phyloP scores from a whole-genome alignment of 2,888 invertebrate genomes.

The Rhopalosiphum nymphaeae region DNA sequence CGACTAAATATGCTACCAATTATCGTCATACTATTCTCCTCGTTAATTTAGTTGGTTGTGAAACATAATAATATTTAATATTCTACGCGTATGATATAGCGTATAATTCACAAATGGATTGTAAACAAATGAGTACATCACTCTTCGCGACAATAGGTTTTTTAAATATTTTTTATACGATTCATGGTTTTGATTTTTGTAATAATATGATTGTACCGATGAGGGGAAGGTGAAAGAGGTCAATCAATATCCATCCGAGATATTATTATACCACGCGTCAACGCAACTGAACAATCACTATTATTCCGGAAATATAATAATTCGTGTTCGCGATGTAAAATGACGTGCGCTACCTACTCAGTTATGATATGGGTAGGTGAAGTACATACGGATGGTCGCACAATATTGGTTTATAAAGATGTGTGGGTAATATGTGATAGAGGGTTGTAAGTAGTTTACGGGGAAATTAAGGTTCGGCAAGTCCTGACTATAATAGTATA shows the following conservation, averaged over 20 bases:
- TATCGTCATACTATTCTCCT: not conserved
- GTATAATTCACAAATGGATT: not conserved
- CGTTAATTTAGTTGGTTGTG: not conserved
- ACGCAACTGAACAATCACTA: not conserved
- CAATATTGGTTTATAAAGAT: not conserved
- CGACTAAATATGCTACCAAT: not conserved
- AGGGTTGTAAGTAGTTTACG: not conserved
- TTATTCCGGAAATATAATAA: slow-evolving; percentile 18
- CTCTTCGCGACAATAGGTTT: not conserved
- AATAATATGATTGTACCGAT: not conserved
- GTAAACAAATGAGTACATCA: not conserved
- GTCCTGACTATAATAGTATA: not conserved
- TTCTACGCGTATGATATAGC: not conserved
- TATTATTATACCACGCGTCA: not conserved
- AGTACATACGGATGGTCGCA: not conserved
- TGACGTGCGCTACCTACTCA: not conserved
- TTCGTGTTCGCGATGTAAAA: not conserved
- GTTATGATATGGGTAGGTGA: not conserved
- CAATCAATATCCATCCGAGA: not conserved
- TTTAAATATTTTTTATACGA: not conserved
- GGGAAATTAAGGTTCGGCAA: not conserved
- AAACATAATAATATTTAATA: not conserved
- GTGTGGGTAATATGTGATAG: not conserved
- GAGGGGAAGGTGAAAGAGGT: not conserved
- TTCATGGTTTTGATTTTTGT: not conserved